Conservation (phyloP, 2,113 vertebrate genomes). For the Nanger granti region DNA sequence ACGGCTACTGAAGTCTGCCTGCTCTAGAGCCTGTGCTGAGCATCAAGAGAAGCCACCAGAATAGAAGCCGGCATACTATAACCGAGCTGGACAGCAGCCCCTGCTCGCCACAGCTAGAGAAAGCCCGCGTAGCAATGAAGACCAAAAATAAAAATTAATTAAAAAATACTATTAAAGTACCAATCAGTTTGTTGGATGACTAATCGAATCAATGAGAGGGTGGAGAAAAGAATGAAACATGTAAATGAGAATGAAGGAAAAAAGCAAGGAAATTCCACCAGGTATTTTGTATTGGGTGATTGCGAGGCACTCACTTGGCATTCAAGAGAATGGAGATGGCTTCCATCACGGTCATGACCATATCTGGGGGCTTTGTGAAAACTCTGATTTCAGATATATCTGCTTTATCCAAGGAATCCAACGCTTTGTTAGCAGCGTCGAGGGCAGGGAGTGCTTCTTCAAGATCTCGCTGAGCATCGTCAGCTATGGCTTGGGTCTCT, state of each 20-base stretch:
- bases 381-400: conserved; percentile 90
- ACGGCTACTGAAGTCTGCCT: neutral
- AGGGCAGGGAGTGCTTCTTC: conserved; percentile 86
- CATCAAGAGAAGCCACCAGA: neutral
- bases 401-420: conserved; percentile 87
- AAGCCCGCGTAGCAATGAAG: neutral
- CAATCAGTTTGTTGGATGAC: neutral
- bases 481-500: conserved; percentile 86
- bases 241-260: neutral
- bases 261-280: neutral
- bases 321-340: conserved; percentile 85
- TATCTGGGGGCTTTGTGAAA: conserved; percentile 86
- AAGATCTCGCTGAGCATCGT: conserved; percentile 86
- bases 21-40: neutral
- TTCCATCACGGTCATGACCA: conserved; percentile 90
- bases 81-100: neutral
- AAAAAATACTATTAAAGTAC: neutral
- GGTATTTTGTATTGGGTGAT: neutral
- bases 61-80: neutral
- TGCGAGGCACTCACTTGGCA: conserved; percentile 80
- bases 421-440: conserved; percentile 82
- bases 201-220: neutral
- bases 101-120: neutral
- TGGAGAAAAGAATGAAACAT: neutral
- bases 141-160: neutral